Conservation (phyloP, 2,113 vertebrate genomes). For the Cyprinodon variegatus region DNA sequence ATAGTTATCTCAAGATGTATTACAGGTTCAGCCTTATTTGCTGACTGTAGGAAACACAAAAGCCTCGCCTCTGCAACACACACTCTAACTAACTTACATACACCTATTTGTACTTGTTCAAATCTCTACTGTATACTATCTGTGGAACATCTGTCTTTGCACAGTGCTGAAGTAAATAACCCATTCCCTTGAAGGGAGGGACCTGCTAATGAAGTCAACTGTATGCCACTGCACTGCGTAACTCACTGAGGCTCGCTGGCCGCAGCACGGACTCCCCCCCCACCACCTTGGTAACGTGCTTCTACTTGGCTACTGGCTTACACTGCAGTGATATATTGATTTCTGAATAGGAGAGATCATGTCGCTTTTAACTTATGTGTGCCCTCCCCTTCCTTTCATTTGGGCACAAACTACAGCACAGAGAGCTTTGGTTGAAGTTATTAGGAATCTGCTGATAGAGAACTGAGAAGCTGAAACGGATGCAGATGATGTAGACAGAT, state of each 20-base stretch:
- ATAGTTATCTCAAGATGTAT: conserved; percentile 19
- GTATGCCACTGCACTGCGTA: conserved; percentile 74
- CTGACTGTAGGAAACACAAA: conserved; percentile 26
- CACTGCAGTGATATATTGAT: conserved; percentile 48
- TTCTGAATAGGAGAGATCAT: conserved; percentile 50
- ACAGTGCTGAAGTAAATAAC: conserved; percentile 64
- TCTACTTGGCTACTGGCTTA: conserved; percentile 43
- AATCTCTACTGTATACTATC: conserved; percentile 34
- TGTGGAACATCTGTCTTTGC: conserved; percentile 58
- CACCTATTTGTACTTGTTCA: conserved; percentile 34
- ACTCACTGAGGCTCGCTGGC: conserved; percentile 53
- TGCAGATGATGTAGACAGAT: conserved; percentile 71
- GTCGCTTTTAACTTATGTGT: conserved; percentile 43
- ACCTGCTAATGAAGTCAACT: conserved; percentile 72
- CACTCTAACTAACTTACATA: conserved; percentile 13
- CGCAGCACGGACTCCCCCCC: conserved; percentile 43
- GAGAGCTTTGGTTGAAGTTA: conserved; percentile 63
- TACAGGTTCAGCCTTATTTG: conserved; percentile 5
- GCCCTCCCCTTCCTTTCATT: conserved; percentile 46
- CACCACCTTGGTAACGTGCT: conserved; percentile 30
- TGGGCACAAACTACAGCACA: conserved; percentile 20
- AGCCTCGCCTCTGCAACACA: conserved; percentile 19
- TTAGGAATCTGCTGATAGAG: conserved; percentile 64
- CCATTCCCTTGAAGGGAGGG: conserved; percentile 55
- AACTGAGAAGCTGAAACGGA: conserved; percentile 43